Percentiles rank a stretch among this genome's conserved stretches.
Conservation (phyloP, 2,797 vertebrate species). For the Somateria mollissima region DNA sequence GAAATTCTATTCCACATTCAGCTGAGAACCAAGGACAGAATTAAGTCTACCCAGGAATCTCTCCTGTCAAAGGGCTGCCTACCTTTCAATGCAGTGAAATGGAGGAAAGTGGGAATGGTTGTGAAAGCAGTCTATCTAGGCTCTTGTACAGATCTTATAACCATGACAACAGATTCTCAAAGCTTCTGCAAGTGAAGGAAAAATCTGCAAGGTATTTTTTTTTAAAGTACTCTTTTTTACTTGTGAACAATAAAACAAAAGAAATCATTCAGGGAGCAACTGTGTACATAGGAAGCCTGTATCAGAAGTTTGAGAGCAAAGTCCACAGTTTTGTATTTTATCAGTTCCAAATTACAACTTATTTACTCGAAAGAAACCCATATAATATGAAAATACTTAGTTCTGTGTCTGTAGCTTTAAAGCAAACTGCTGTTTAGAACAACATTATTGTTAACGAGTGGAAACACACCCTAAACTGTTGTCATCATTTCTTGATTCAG, state of each 20-base stretch:
- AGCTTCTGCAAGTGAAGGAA: background rate
- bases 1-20: background rate
- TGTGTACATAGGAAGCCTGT: background rate
- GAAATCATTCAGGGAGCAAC: background rate
- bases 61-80: background rate
- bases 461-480: constrained; percentile 72
- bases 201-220: background rate
- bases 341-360: background rate
- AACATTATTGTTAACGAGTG: background rate
- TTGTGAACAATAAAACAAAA: background rate
- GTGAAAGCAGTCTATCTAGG: background rate
- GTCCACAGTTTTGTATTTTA: background rate
- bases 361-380: background rate
- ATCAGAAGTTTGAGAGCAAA: background rate
- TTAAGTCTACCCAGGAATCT: background rate
- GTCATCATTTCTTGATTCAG: constrained; percentile 64
- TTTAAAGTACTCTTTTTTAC: background rate
- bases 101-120: background rate
- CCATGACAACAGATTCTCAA: background rate
- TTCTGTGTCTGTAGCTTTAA: background rate
- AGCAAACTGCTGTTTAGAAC: background rate
- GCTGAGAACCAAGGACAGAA: background rate
- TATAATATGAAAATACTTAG: background rate
- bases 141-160: background rate
- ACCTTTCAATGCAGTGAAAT: background rate